Conservation (phyloP, 1,140 invertebrate species). For the Heliconius melpomene region DNA sequence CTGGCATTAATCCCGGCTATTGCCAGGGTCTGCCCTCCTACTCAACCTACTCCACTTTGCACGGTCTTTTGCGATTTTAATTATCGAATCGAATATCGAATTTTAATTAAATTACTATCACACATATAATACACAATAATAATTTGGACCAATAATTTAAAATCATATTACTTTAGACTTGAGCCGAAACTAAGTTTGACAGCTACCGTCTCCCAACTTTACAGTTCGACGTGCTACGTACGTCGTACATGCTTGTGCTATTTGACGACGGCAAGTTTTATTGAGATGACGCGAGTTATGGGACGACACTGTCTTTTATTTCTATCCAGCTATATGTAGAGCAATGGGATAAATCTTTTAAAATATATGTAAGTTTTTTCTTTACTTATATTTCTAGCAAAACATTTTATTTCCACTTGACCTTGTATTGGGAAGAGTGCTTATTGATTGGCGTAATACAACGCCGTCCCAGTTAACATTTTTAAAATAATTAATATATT, state of each 20-base stretch:
- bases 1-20: too few species aligned
- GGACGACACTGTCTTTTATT: constrained; percentile 30
- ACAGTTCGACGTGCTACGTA: constrained; percentile 43
- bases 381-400: too few species aligned
- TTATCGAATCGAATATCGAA: too few species aligned
- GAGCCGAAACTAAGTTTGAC: constrained; percentile 44
- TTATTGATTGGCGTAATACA: too few species aligned
- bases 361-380: too few species aligned
- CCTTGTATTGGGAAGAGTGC: too few species aligned
- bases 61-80: too few species aligned
- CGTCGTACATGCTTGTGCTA: constrained; percentile 46
- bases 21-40: too few species aligned
- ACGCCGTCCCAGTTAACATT: too few species aligned
- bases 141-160: background rate
- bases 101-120: background rate
- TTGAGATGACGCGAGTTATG: constrained; percentile 41
- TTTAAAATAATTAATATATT: too few species aligned
- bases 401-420: too few species aligned
- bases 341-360: constrained; percentile 1
- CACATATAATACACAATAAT: background rate
- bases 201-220: constrained; percentile 46
- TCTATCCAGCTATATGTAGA: constrained; percentile 21
- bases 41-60: too few species aligned
- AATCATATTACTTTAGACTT: background rate
- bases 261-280: constrained; percentile 44